Conservation (phyloP, 2,888 invertebrate species). For the Cristatella mucedo region DNA sequence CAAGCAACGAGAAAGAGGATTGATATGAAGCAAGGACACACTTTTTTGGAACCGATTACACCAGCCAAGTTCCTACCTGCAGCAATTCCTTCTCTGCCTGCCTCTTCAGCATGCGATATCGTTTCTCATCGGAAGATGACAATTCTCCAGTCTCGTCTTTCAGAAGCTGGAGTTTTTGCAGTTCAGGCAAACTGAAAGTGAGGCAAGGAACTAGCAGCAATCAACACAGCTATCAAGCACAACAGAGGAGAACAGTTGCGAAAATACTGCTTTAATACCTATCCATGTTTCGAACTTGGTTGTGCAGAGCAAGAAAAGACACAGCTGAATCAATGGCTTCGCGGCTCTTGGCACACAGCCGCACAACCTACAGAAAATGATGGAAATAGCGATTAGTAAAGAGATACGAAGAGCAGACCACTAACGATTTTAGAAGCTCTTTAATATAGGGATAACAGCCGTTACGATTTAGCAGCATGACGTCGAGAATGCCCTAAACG, state of each 20-base stretch:
- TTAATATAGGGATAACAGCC: too few species aligned
- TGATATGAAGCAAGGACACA: neutral
- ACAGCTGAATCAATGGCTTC: slow-evolving; percentile 97
- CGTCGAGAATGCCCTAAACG: too few species aligned
- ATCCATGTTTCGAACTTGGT: slow-evolving; percentile 87
- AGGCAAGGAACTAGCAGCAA: neutral
- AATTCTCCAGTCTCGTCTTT: slow-evolving; percentile 97
- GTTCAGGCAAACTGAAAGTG: slow-evolving; percentile 53
- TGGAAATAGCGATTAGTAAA: slow-evolving; percentile 3
- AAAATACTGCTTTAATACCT: slow-evolving; percentile 41
- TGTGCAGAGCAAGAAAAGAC: slow-evolving; percentile 85
- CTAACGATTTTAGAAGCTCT: too few species aligned
- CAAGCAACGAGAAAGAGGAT: neutral
- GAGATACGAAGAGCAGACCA: too few species aligned
- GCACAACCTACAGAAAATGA: slow-evolving; percentile 44
- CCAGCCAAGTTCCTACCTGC: slow-evolving; percentile 28
- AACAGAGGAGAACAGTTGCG: neutral
- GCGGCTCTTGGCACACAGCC: slow-evolving; percentile 89
- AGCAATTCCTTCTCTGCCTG: slow-evolving; percentile 69
- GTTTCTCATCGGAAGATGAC: slow-evolving; percentile 81
- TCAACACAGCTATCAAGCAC: neutral
- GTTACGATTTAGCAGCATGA: too few species aligned
- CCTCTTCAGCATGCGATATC: slow-evolving; percentile 75
- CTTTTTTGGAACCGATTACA: too few species aligned
- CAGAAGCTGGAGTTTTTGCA: slow-evolving; percentile 81